Evolutionary conservation across 2,888 invertebrate genomes (phyloP).

Genomic region (Digitonthophagus gazella): DNA sequence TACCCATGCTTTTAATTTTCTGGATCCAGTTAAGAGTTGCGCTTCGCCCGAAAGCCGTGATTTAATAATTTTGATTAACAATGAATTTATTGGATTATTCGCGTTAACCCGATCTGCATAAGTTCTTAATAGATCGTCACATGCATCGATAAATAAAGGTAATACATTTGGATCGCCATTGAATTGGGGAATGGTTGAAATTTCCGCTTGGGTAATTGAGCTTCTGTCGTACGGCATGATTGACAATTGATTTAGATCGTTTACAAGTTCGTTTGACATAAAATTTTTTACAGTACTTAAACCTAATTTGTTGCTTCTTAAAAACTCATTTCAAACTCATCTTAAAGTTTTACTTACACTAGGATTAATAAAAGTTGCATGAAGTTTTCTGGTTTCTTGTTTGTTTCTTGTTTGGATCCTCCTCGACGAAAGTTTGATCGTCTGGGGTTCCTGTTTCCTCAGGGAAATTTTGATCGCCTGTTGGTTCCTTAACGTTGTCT

Average conservation of each 20-base stretch:
- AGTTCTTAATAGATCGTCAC: constrained; percentile 3
- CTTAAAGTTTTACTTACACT: no score
- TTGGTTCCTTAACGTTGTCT: no score
- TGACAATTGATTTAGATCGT: neutral
- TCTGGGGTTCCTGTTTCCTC: no score
- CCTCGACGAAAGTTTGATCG: no score
- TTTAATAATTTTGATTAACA: constrained; percentile 8
- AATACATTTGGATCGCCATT: constrained; percentile 3
- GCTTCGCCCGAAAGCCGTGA: neutral
- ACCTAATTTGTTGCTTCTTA: no score
- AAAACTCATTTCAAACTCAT: no score
- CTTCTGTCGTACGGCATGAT: neutral
- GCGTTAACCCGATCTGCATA: neutral
- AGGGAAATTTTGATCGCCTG: no score
- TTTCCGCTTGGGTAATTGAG: constrained; percentile 16
- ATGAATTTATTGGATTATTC: constrained; percentile 1
- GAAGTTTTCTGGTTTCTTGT: no score
- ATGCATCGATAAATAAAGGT: constrained; percentile 5
- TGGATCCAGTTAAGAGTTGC: constrained; percentile 3
- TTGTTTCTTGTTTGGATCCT: no score
- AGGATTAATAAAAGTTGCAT: no score
- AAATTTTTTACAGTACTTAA: no score
- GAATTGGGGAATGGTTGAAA: constrained; percentile 16
- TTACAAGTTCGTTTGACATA: no score
- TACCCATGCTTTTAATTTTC: constrained; percentile 1